Base-by-base conservation (phyloP, 2,888 invertebrate genomes). In the Melipona bicolor region DNA sequence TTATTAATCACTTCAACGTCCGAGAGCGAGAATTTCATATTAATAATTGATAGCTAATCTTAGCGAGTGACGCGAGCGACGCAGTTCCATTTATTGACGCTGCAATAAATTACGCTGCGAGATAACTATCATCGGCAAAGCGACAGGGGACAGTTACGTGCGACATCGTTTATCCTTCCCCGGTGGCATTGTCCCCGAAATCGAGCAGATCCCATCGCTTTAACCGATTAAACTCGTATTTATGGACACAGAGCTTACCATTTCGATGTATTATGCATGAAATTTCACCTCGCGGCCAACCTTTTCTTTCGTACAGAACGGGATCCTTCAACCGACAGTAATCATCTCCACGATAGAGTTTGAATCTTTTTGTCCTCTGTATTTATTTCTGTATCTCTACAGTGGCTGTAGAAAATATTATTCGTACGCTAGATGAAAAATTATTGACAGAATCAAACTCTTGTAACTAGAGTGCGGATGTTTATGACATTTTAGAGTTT, bases 141-240 rank as follows among this genome's bases (percentile, higher is more conserved):
- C 52, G 65, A 62, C 50, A 19, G 49, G 56, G 56, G 72, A 81
- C 69, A 64, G 59, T 81, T 81, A 50, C 69, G 43, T 11, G 54
- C 43, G 62, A 49, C 69, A 65, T 52, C 74, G 59, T 70, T 82
- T 81, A 70, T 70, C 69, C 43, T 81, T 81, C 70, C 43, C 52
- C 19, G 52, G 56, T 43, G 69, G 52, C 69, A 67, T 67, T 59
- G 80, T 72, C 61, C 43, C 24, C 43, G 27, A n/a, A n/a, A 52
- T 43, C 67, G 27, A 36, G 50, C 64, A 52, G 69, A 82, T 70
- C 74, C 75, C 56, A 65, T 81, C 56, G 69, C 21, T 56, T 43
- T 50, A 59, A 36, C 64, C 81, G 82, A 81, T 82, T 82, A 81
- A 74, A 81, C 43, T 24, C 43, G 70, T 81, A 56, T 69, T 62